Base-by-base conservation (phyloP, 2,113 vertebrate species). In the Lonchura striata region DNA sequence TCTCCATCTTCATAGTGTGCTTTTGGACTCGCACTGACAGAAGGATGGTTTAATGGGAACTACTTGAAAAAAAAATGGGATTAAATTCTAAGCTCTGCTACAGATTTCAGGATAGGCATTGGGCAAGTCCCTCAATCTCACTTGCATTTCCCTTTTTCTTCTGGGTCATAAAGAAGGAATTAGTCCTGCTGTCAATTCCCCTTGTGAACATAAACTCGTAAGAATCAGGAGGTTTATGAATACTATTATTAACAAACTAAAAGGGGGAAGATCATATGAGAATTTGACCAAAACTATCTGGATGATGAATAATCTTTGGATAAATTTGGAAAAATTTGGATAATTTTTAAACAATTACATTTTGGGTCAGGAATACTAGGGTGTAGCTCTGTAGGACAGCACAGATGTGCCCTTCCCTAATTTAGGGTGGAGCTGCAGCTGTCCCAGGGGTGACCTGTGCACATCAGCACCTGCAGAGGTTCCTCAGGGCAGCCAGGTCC, bases 381-480 rank as follows among this genome's bases (percentile, higher is more conserved):
- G 6, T 28, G 15, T 33, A 10, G 24, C 2, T 0, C 42, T 92
- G 35, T 5, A 11, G 30, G 18, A 23, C 41, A 61, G 44, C 17
- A 15, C 30, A 64, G 35, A 9, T 20, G 63, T 42, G 25, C 66
- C 3, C 15, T 37, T 57, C 28, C 15, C 47, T 39, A 30, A 2
- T 35, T 79, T 44, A 17, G 24, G 24, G 5, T 68, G 35, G 30
- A 27, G 42, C 19, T 63, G 33, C 9, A 9, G 27, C 42, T 54
- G 11, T 44, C 41, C 53, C 0, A 0, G 1, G 21, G 13, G 41
- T 10, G 25, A 37, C 9, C 28, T 41, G 28, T 22, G 31, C 70
- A 22, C 35, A 3, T 3, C 3, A 4, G 6, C 6, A 4, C 50
- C 75, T 39, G 31, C 31, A 65, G 69, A 57, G 37, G 42, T 22